phyloP scores from a whole-genome alignment of 2,797 vertebrate species.

The Helostoma temminkii region DNA sequence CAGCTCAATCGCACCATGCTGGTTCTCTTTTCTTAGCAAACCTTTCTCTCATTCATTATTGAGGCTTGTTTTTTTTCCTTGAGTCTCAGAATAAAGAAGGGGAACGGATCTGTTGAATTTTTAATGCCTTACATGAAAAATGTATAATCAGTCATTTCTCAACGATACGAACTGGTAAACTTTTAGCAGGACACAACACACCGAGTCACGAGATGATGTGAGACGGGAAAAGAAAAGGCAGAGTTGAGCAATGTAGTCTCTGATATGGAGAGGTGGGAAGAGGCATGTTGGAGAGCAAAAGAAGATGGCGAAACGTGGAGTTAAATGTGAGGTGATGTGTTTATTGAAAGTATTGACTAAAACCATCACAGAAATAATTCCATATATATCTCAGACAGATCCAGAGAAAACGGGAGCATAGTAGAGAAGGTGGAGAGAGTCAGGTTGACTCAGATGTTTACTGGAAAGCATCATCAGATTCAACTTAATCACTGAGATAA shows the following conservation, averaged over 20 bases:
- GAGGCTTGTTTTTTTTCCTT: constrained; percentile 84
- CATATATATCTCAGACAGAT: no score
- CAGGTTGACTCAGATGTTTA: constrained; percentile 16
- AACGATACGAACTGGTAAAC: constrained; percentile 77
- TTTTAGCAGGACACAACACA: constrained; percentile 77
- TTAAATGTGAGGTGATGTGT: not conserved
- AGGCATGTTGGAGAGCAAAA: constrained; percentile 8
- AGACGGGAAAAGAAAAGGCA: constrained; percentile 3
- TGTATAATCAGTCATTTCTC: constrained; percentile 83
- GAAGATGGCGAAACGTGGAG: constrained; percentile 2
- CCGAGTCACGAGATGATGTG: constrained; percentile 67
- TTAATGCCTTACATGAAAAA: constrained; percentile 84
- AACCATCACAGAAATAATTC: not conserved
- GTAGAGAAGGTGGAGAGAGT: no score
- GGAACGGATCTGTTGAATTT: constrained; percentile 84
- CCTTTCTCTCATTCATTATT: constrained; percentile 87
- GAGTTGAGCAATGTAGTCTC: constrained; percentile 4
- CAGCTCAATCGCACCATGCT: constrained; percentile 74
- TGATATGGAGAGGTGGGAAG: constrained; percentile 25
- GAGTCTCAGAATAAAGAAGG: constrained; percentile 83
- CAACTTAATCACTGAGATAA: constrained; percentile 13
- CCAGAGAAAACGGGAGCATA: no score
- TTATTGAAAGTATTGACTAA: not conserved
- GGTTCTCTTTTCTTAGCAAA: constrained; percentile 83
- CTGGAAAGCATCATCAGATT: constrained; percentile 10